phyloP scores from a whole-genome alignment of 2,888 invertebrate genomes.

The Pollenia angustigena region DNA sequence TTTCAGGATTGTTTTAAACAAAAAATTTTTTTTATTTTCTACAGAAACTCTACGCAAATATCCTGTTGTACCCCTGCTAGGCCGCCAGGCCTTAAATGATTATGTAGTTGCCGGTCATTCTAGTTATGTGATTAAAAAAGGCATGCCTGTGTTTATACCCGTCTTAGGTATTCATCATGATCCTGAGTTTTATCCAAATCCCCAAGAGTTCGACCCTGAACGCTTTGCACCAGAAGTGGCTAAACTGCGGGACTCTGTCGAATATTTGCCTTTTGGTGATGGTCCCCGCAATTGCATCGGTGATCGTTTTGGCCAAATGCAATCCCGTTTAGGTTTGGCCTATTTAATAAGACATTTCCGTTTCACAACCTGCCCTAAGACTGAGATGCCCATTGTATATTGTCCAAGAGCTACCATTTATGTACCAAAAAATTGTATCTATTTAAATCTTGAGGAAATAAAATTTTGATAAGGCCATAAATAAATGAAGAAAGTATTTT shows the following conservation, averaged over 20 bases:
- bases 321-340: conserved; percentile 78
- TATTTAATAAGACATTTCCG: conserved; percentile 78
- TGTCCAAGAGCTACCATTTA: no score
- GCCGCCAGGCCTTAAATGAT: conserved; percentile 85
- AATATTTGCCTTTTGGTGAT: conserved; percentile 81
- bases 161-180: conserved; percentile 86
- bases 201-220: conserved; percentile 87
- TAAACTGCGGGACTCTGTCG: conserved; percentile 83
- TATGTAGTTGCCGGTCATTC: conserved; percentile 85
- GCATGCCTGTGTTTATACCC: conserved; percentile 76
- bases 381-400: conserved; percentile 39
- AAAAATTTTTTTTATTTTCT: not conserved
- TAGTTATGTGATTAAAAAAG: conserved; percentile 84
- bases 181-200: conserved; percentile 84
- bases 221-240: conserved; percentile 86
- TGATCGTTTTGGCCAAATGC: conserved; percentile 81
- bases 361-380: conserved; percentile 74
- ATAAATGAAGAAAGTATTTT: no score
- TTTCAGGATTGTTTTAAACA: no score
- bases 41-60: conserved; percentile 86
- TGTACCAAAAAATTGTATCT: no score
- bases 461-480: no score
- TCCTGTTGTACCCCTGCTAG: conserved; percentile 85
- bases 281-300: conserved; percentile 82
- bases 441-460: no score